Base-by-base conservation (phyloP, 2,113 vertebrate genomes). In the Oncorhynchus kisutch region DNA sequence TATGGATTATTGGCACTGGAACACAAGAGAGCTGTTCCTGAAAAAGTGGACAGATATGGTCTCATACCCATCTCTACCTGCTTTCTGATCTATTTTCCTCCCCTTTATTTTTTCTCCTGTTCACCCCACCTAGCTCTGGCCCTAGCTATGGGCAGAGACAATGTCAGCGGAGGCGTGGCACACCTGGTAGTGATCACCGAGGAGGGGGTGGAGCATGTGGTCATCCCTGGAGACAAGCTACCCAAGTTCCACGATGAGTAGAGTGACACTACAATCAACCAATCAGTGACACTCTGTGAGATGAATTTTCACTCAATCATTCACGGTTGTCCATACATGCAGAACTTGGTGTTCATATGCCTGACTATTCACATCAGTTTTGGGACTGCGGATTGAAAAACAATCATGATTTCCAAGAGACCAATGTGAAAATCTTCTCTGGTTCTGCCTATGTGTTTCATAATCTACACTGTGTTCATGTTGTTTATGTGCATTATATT, bases 71-170 rank as follows among this genome's bases (percentile, higher is more conserved):
- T 8, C 14, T 67, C 66, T 34, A 4, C 4, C 27, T 67, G 25
- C 13, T 14, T 2, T 34, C 29, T 20, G 18, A 20, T 12, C 14
- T 67, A 20, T 14, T 31, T 66, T 29, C 5, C 9, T 22, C 18
- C 12, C 49, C 3, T 34, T 66, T 39, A 51, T 29, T 14, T 3
- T 3, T 13, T 62, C 31, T 62, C 72, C 72, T 39, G 75, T 14
- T 57, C 71, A 5, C 7, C 45, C 45, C 70, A 66, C 8, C 12
- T 60, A 93, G 93, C 93, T 81, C 80, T 94, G 0, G 85, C 93
- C 0, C 70, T 94, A 70, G 93, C 93, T 18, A 93, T 94, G 85
- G 92, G 90, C 77, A 82, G 93, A 80, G 93, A 93, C 84, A 93
- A 93, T 60, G 92, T 88, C 71, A 93, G 93, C 2, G 93, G 93